Evolutionary conservation across 2,888 invertebrate species (phyloP), one percentile per base, ranked within the genome.

Genomic region (Timema podura): DNA sequence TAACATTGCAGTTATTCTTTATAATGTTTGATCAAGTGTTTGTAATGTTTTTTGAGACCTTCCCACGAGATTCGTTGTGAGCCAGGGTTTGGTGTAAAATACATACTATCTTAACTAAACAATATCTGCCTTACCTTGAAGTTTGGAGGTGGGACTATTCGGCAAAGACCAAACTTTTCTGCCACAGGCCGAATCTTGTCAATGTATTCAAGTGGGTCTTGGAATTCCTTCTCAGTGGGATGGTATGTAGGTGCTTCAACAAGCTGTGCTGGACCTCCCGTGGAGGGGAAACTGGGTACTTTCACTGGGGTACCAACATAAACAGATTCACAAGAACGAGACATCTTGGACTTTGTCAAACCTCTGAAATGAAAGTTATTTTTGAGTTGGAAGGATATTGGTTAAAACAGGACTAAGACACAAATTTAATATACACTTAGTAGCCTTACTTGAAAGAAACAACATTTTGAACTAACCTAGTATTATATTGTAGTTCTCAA

Each of bases 141-240:
- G 71, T 84, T 87, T 0, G 84, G 79, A 0, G 96, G 96, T 5
- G 96, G 93, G 44, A 95, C 89, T 46, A 97, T 91, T 74, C 91
- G 88, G 78, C 96, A 96, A 71, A 97, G 87, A 0, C 96, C 96
- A 80, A 87, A 95, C 71, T 89, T 87, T 64, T 91, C 89, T 0
- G 93, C 94, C 68, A 87, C 83, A 0, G 88, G 85, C 67, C 89
- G 85, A 48, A 96, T 92, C 72, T 90, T 88, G 72, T 92, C 91
- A 70, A 95, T 92, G 77, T 92, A 96, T 72, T 89, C 88, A 6
- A 96, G 81, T 0, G 96, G 96, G 83, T 96, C 95, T 73, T 77
- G 80, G 78, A 96, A 95, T 77, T 96, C 94, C 75, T 90, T 90
- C 72, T 90, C 90, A 0, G 89, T 89, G 0, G 95, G 95, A 77